A percentile compares a stretch with the other conserved stretches of the same genome.
phyloP scores from a whole-genome alignment of 2,888 invertebrate genomes.

The Drosophila mercatorum region DNA sequence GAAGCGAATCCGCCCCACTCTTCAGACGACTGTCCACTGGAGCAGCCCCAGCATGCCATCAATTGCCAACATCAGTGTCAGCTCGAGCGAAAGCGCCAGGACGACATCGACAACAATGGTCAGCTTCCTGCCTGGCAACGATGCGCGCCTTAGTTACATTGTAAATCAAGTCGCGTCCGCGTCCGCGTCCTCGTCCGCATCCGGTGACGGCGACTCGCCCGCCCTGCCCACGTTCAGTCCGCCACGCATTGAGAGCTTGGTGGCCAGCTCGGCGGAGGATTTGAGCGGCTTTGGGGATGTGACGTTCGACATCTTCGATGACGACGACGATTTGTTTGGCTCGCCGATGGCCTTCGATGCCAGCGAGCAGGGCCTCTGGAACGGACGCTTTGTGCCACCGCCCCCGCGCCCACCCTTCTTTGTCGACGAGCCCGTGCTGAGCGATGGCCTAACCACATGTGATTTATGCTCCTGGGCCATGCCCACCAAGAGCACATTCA shows the following conservation, averaged over 20 bases:
- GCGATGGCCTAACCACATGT: slow-evolving; percentile 90
- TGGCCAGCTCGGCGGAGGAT: slow-evolving; percentile 83
- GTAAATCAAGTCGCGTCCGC: slow-evolving; percentile 72
- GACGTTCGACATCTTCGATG: slow-evolving; percentile 83
- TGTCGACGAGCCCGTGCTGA: slow-evolving; percentile 86
- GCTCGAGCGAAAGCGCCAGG: slow-evolving; percentile 34
- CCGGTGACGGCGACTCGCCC: slow-evolving; percentile 32
- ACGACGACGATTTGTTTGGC: slow-evolving; percentile 84
- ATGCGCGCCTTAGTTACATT: slow-evolving; percentile 72
- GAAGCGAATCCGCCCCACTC: background rate
- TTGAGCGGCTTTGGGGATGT: slow-evolving; percentile 80
- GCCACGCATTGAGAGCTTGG: slow-evolving; percentile 82
- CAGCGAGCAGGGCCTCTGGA: slow-evolving; percentile 84
- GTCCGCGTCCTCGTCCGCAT: slow-evolving; percentile 21
- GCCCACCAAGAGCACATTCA: slow-evolving; percentile 86
- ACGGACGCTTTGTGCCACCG: slow-evolving; percentile 87
- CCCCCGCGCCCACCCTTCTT: slow-evolving; percentile 89
- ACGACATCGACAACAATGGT: slow-evolving; percentile 52
- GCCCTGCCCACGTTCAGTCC: slow-evolving; percentile 76
- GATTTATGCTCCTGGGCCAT: slow-evolving; percentile 90
- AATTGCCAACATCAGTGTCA: slow-evolving; percentile 63
- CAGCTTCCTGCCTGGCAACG: slow-evolving; percentile 60
- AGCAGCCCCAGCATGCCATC: slow-evolving; percentile 62
- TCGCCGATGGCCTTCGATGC: slow-evolving; percentile 85
- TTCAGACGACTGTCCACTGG: background rate